Base-by-base conservation (phyloP, 2,113 vertebrate species). In the Rhagologus leucostigma region DNA sequence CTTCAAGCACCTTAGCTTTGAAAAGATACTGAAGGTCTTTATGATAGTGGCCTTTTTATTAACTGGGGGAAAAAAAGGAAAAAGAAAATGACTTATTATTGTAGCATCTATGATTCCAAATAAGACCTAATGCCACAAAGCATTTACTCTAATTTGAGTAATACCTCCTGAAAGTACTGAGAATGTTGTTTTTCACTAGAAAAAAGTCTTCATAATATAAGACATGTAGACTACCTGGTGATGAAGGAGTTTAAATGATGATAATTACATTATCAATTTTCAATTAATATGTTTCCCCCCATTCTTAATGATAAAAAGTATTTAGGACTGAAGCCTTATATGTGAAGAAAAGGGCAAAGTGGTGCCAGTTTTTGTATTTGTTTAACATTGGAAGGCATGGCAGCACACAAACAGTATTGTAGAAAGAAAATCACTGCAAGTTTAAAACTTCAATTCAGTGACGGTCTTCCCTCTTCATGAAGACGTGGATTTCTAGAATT, bases 401-500 rank as follows among this genome's bases (percentile, higher is more conserved):
- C 16, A 81, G 7, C 20, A 53, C 23, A 69, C 3, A 57, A 64
- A 33, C 3, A 30, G 1, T 26, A 16, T 5, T 15, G 9, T 18
- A 65, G n/a, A 71, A 73, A n/a, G 7, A 42, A 76, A 86, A 14
- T 44, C 1, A 6, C 32, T 73, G 7, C 16, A 65, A 49, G 2
- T 6, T 14, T 46, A 7, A 26, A 55, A 37, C 37, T n/a, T 87
- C 21, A 59, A 0, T 76, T 81, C 30, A 37, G 29, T 49, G 24
- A 26, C 1, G 2, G 8, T 18, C 18, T 56, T 75, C 15, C 4
- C 5, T 60, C 26, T 70, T 53, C 22, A 13, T 53, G n/a, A 9
- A 62, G 29, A 8, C 0, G 0, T 46, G 11, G 3, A 6, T 77
- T 80, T 77, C 11, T 30, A 60, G 11, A 20, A 44, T 8, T 18